Conservation (phyloP, 2,113 vertebrate genomes). For the Coracopsis vasa region DNA sequence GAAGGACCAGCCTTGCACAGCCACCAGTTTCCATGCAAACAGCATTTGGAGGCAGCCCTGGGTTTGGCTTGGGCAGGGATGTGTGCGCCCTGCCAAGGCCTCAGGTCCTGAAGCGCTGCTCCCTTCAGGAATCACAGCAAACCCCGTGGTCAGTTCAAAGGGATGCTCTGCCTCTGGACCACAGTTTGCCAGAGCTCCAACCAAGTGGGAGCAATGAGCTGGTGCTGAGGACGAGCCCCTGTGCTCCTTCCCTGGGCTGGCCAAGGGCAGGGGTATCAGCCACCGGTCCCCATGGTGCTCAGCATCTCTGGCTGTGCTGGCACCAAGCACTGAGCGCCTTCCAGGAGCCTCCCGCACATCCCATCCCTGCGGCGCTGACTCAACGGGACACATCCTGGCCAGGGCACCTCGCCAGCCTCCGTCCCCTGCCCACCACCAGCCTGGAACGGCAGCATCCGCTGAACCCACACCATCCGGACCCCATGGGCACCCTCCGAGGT, state of each 20-base stretch:
- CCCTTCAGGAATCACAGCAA: fast-evolving
- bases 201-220: neutral
- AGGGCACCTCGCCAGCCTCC: conserved; percentile 16
- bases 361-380: neutral
- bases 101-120: fast-evolving
- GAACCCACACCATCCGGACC: neutral
- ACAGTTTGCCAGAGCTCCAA: fast-evolving
- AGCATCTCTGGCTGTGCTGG: fast-evolving
- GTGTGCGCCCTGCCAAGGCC: neutral
- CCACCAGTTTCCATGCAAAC: fast-evolving
- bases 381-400: neutral
- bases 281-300: fast-evolving
- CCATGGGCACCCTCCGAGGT: neutral
- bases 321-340: fast-evolving
- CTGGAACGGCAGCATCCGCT: neutral
- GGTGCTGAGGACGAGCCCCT: neutral
- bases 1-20: neutral
- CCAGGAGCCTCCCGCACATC: neutral
- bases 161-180: neutral
- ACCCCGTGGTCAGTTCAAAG: fast-evolving
- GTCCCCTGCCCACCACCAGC: neutral
- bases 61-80: neutral
- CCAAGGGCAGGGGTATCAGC: neutral
- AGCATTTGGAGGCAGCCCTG: neutral
- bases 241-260: fast-evolving